Evolutionary conservation across 2,113 vertebrate species (phyloP).

Genomic region (Sialia sialis): DNA sequence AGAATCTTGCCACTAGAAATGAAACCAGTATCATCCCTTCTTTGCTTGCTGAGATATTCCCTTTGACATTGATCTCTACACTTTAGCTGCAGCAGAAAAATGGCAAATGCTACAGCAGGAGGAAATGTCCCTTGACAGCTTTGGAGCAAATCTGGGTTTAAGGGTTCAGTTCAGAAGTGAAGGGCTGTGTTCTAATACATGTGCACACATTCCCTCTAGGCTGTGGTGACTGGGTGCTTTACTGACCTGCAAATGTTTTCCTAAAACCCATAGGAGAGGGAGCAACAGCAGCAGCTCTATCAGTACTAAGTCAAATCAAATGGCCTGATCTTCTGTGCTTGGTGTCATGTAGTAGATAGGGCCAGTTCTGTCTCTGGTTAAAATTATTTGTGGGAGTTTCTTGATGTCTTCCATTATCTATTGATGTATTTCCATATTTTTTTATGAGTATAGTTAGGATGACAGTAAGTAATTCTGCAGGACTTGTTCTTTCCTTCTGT

Average conservation of each 20-base stretch:
- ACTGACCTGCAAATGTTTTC: neutral
- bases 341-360: fast-evolving
- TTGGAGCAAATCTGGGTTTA: neutral
- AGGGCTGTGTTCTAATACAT: neutral
- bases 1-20: conserved; percentile 21
- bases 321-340: neutral
- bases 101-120: neutral
- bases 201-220: too few species aligned
- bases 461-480: neutral
- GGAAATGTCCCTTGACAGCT: neutral
- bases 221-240: neutral
- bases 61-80: neutral
- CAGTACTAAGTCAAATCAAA: neutral
- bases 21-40: neutral
- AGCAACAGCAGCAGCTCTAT: neutral
- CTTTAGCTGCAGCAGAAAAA: neutral
- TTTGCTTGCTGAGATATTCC: neutral
- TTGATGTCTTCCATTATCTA: neutral
- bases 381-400: neutral
- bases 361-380: neutral
- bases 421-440: neutral
- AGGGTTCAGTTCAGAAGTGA: neutral
- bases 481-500: neutral
- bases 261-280: neutral
- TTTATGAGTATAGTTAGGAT: neutral